Evolutionary conservation across 2,888 invertebrate species (phyloP), one percentile per base, ranked within the genome.

Genomic region (Zonitis immaculata): DNA sequence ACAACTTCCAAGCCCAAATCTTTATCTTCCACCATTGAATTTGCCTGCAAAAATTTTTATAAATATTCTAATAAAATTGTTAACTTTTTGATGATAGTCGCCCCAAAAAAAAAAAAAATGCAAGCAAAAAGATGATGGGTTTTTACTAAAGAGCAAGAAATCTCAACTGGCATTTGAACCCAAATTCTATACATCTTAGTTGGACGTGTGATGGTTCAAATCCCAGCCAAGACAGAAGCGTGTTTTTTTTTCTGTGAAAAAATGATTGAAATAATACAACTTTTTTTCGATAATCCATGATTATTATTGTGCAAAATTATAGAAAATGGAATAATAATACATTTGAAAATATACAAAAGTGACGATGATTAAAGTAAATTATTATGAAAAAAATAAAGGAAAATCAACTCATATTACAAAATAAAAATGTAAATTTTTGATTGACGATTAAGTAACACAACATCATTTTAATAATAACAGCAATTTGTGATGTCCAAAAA

Each of bases 1-100:
- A 76, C 74, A 59, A 76, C 69, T 61, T 75, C 73, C 56, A 74
- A 63, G 57, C 73, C 76, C 57, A 67, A 64, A 53, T 72, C 71
- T 50, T 62, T 63, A 55, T 73, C 73, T 61, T 66, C 69, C 26
- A 50, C 58, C 39, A 63, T 61, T 35, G 59, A 52, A 58, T 64
- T 65, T 42, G 69, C 70, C 73, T 73, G 68, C n/a, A n/a, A 51
- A 70, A 66, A 68, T 56, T 46, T 52, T 32, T 56, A 52, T 52
- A 18, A 39, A 39, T 39, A 39, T 18, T 8, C 39, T 18, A 5
- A 11, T 3, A 35, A 18, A 16, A 22, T 22, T 18, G 16, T 1
- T 14, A 14, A 14, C 6, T 6, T n/a, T n/a, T n/a, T n/a, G n/a
- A n/a, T n/a, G n/a, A n/a, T n/a, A n/a, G n/a, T n/a, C n/a, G n/a